phyloP scores from a whole-genome alignment of 2,888 invertebrate species.

The Sesia apiformis region DNA sequence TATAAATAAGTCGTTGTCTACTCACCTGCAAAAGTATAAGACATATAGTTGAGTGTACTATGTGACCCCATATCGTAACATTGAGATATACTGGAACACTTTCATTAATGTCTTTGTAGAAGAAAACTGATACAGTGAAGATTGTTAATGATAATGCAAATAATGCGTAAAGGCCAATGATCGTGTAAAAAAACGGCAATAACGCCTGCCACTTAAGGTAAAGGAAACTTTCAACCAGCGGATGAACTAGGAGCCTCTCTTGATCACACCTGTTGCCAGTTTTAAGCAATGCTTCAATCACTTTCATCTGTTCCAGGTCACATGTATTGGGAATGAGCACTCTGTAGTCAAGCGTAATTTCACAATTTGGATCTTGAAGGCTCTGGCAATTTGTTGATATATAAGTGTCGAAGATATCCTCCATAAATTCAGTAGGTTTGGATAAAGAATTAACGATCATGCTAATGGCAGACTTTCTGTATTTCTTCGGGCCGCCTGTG shows the following conservation, averaged over 20 bases:
- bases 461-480: slow-evolving; percentile 60
- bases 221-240: slow-evolving; percentile 72
- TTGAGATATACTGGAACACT: slow-evolving; percentile 34
- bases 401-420: slow-evolving; percentile 66
- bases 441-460: slow-evolving; percentile 67
- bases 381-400: slow-evolving; percentile 60
- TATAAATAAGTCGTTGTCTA: not conserved
- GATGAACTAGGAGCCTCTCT: slow-evolving; percentile 67
- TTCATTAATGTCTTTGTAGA: slow-evolving; percentile 48
- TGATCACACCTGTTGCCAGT: slow-evolving; percentile 67
- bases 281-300: slow-evolving; percentile 68
- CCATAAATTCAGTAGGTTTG: slow-evolving; percentile 67
- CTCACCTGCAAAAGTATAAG: slow-evolving; percentile 58
- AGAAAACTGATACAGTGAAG: slow-evolving; percentile 62
- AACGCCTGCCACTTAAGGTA: slow-evolving; percentile 73
- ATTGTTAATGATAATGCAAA: slow-evolving; percentile 66
- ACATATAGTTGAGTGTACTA: slow-evolving; percentile 44
- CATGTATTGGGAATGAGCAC: slow-evolving; percentile 56
- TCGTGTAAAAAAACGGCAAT: slow-evolving; percentile 67
- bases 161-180: slow-evolving; percentile 59
- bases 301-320: slow-evolving; percentile 70
- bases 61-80: slow-evolving; percentile 43
- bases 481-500: slow-evolving; percentile 51
- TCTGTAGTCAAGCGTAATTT: slow-evolving; percentile 65
- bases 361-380: slow-evolving; percentile 49